These are phyloP conservation scores for Pollachius pollachius DNA, from an alignment of 2,113 vertebrate genomes.

Conservation along the genomic window DNA sequence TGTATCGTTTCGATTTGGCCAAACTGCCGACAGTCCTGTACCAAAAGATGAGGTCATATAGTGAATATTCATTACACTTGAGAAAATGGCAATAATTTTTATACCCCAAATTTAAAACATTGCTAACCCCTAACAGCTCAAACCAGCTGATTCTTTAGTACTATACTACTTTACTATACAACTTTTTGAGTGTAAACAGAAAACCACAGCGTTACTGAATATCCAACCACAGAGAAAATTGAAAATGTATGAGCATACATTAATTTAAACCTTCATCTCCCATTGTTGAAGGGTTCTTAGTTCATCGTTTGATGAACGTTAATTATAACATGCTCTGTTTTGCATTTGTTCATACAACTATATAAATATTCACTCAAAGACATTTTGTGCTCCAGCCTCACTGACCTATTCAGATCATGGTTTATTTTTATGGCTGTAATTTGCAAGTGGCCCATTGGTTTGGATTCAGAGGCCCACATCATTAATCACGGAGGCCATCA, in stretches of 20 bases:
- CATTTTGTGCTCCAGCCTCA: constrained; percentile 60
- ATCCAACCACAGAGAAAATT: no score
- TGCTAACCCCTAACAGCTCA: no score
- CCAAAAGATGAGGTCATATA: constrained; percentile 11
- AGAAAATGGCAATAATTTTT: background rate
- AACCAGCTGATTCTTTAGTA: no score
- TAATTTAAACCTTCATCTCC: constrained; percentile 17
- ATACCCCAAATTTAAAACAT: no score
- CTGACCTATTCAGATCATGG: constrained; percentile 65
- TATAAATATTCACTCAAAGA: constrained; percentile 65
- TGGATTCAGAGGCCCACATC: constrained; percentile 66
- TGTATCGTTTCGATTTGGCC: constrained; percentile 3
- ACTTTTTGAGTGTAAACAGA: no score
- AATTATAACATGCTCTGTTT: constrained; percentile 66
- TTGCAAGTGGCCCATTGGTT: constrained; percentile 65
- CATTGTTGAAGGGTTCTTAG: constrained; percentile 10
- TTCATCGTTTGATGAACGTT: constrained; percentile 44
- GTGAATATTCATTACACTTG: background rate
- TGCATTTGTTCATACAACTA: constrained; percentile 40
- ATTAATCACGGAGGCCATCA: constrained; percentile 69
- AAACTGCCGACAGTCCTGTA: constrained; percentile 3
- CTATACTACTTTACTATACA: no score
- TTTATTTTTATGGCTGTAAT: constrained; percentile 73
- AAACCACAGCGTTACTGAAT: no score
- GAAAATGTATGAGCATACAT: no score